phyloP scores from a whole-genome alignment of 2,888 invertebrate genomes.

The Miltochrista miniata region DNA sequence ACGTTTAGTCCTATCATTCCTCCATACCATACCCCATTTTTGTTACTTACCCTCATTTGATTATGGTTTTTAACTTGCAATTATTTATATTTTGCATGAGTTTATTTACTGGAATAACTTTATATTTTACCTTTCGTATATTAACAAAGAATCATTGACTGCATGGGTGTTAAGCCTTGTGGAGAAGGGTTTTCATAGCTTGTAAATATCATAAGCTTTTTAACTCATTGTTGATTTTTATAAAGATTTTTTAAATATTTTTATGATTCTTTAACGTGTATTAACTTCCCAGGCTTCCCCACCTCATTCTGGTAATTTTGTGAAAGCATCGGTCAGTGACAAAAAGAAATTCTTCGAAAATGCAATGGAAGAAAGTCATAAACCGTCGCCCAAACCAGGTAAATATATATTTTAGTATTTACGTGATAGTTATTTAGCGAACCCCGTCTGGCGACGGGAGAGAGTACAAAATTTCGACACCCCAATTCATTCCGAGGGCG shows the following conservation, averaged over 20 bases:
- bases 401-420: conserved; percentile 12
- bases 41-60: conserved; percentile 61
- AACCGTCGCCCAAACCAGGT: conserved; percentile 94
- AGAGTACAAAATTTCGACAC: no score
- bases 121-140: conserved; percentile 49
- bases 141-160: conserved; percentile 61
- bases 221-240: conserved; percentile 53
- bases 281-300: conserved; percentile 80
- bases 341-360: conserved; percentile 98
- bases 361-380: conserved; percentile 96
- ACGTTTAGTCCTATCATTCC: conserved; percentile 58
- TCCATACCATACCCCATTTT: conserved; percentile 65
- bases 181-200: conserved; percentile 71
- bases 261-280: conserved; percentile 20
- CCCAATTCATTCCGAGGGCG: no score
- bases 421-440: neutral
- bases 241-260: neutral
- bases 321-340: conserved; percentile 95
- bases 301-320: conserved; percentile 88
- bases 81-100: conserved; percentile 80
- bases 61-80: conserved; percentile 68
- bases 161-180: conserved; percentile 75
- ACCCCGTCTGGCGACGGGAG: no score
- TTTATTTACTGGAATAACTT: conserved; percentile 59
- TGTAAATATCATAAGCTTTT: conserved; percentile 78